These are phyloP conservation scores for Parnassius glacialis DNA, from an alignment of 2,888 invertebrate species.

Conservation along the genomic window DNA sequence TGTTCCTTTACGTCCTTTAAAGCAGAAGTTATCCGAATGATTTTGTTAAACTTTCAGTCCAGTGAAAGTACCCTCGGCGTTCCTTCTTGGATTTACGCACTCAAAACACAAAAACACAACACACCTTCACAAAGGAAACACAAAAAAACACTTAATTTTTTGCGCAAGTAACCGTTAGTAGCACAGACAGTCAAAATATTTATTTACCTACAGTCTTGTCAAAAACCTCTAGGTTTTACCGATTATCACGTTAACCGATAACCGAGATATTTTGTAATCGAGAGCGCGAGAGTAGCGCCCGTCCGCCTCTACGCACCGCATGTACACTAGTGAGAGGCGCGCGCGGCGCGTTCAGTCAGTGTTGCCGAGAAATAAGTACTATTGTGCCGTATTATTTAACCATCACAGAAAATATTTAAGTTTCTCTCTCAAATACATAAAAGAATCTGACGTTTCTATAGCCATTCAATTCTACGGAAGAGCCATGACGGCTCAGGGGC, in stretches of 20 bases:
- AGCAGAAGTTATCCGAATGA: conserved; percentile 73
- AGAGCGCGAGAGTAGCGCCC: conserved; percentile 27
- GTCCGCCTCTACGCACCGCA: conserved; percentile 42
- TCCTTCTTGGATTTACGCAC: conserved; percentile 53
- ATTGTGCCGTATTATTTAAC: conserved; percentile 14
- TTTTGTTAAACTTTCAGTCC: conserved; percentile 76
- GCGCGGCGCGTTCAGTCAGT: conserved; percentile 36
- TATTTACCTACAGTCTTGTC: conserved; percentile 21
- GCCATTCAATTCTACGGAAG: too few relatives aligned
- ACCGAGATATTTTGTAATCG: conserved; percentile 29
- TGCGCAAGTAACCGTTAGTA: conserved; percentile 43
- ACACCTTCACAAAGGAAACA: conserved; percentile 36
- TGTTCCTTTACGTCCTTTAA: conserved; percentile 52
- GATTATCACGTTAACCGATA: conserved; percentile 45
- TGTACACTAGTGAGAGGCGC: conserved; percentile 43
- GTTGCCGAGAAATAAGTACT: conserved; percentile 29
- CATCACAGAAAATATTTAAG: too few relatives aligned
- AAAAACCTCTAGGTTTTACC: conserved; percentile 4
- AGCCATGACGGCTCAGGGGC: too few relatives aligned
- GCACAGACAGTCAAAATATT: not conserved
- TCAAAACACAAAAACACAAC: conserved; percentile 39
- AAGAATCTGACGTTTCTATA: too few relatives aligned
- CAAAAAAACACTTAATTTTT: conserved; percentile 44
- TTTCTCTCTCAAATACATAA: too few relatives aligned
- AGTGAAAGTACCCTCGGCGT: conserved; percentile 78